Conservation (phyloP, 2,113 vertebrate genomes). For the Xenopus borealis region DNA sequence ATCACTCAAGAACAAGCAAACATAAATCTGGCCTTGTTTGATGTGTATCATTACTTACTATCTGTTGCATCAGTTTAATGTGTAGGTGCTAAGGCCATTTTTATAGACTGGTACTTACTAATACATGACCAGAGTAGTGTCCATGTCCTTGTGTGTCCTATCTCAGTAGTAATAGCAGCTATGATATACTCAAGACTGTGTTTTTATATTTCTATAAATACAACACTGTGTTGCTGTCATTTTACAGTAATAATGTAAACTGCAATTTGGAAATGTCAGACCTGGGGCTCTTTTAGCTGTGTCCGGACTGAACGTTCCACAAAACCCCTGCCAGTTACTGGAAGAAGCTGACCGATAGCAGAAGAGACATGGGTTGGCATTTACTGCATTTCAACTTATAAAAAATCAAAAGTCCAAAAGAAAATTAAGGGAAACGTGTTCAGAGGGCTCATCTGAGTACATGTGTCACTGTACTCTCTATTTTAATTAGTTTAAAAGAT, state of each 20-base stretch:
- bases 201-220: not conserved
- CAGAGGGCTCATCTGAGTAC: no score
- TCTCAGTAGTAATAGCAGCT: not conserved
- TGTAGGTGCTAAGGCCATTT: slow-evolving; percentile 50
- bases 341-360: not conserved
- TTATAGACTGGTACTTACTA: slow-evolving; percentile 31
- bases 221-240: not conserved
- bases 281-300: no score
- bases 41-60: slow-evolving; percentile 37
- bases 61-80: slow-evolving; percentile 52
- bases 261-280: not conserved
- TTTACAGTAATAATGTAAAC: not conserved
- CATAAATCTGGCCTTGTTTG: slow-evolving; percentile 1
- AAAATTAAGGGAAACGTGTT: no score
- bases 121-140: slow-evolving; percentile 1
- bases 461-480: no score
- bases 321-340: not conserved
- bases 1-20: slow-evolving; percentile 30
- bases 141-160: slow-evolving; percentile 9
- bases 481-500: no score
- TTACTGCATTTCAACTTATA: no score
- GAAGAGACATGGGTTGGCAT: not conserved
- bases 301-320: not conserved
- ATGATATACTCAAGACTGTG: not conserved
- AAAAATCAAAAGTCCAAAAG: no score